Evolutionary conservation across 2,888 invertebrate species (phyloP), one percentile per base, ranked within the genome.

Genomic region (Arrhopalites spinosus): DNA sequence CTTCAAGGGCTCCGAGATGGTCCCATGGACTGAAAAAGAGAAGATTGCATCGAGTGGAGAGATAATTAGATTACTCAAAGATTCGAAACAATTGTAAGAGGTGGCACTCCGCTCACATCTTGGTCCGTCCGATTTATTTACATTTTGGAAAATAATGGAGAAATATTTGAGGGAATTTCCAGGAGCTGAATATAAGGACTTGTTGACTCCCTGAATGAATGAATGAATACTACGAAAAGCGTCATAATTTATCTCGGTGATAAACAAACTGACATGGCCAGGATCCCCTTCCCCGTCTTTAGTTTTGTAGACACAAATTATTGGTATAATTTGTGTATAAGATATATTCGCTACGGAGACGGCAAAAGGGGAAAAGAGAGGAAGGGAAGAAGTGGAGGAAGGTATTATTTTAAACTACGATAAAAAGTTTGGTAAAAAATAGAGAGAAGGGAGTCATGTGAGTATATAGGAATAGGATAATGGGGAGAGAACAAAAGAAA

Each of bases 391-490:
- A 27, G 36, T 7, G 36, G 36, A 15, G 61, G 23, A 29, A 61
- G 61, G 61, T 61, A 27, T 61, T 61, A 29, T 61, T 61, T 61
- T 61, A 29, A 61, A 29, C 27, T 5, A 23, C 20, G 61, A 23
- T 23, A 23, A 27, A 27, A 61, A 27, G 23, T 29, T 61, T 61
- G 61, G 7, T 23, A 23, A 59, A 59, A 59, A 59, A 20, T 25
- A 20, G 20, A 13, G 43, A 66, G 43, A 59, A 71, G 61, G 67
- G 53, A 67, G 43, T 43, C 56, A 66, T 66, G 67, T 45, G 59
- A 67, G 56, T 36, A 66, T 25, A 56, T 20, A 67, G 56, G 53
- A 29, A 59, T 30, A 43, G 53, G 45, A 73, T 27, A 47, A 47
- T 45, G 29, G 25, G 23, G 25, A 25, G 50, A 72, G 53, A 59